Base-by-base conservation (phyloP, 2,113 vertebrate species). In the Embiotoca jacksoni region DNA sequence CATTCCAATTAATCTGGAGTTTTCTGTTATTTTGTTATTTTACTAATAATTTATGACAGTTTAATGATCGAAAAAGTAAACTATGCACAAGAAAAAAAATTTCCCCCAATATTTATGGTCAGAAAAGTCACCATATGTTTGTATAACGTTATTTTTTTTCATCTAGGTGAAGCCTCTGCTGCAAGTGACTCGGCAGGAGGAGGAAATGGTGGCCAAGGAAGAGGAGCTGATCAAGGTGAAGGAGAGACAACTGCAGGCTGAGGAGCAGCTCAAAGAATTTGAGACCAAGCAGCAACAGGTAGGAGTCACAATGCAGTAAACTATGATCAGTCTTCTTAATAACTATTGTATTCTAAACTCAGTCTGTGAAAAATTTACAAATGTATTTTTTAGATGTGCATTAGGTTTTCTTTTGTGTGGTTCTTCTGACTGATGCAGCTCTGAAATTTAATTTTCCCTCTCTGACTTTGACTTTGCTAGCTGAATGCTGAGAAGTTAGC, bases 141-240 rank as follows among this genome's bases (percentile, higher is more conserved):
- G n/a, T 0, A 0, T 33, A 6, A 13, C 3, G 37, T 53, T 1
- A 6, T 16, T 32, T 37, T 30, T 47, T 30, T 14, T 44, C 5
- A 14, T 56, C 5, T 72, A 99, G 98, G 98, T 99, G 83, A 99
- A 99, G 80, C 98, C 98, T 0, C 94, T 99, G 83, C 94, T 99
- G 56, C 97, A 99, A 80, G 97, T 99, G 44, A 96, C 95, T 78
- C 94, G 97, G n/a, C 97, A 98, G 91, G 98, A 99, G 78, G 98
- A 99, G 79, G 97, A 98, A 90, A 96, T 99, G 96, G 80, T 95
- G 88, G 96, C 97, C 67, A 99, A 97, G 80, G 97, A 99, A 33
- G 96, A 96, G 7, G 98, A 99, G 67, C 91, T 99, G 61, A 6
- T 88, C n/a, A 98, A 97, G 77, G 93, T 97, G 46, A 96, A 94